Conservation (phyloP, 2,113 vertebrate species). For the Thamnaconus septentrionalis region DNA sequence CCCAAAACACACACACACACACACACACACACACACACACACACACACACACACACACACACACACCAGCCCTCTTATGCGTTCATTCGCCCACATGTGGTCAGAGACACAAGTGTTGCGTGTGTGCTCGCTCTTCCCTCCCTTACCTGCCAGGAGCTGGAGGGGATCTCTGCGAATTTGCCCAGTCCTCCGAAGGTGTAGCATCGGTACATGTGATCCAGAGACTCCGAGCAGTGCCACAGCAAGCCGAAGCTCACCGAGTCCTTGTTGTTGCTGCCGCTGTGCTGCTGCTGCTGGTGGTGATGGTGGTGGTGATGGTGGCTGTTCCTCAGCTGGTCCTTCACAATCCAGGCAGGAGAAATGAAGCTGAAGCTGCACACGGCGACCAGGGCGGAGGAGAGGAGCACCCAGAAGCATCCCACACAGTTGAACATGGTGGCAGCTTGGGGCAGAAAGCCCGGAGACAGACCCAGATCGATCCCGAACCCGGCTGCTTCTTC, state of each 20-base stretch:
- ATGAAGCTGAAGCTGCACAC: constrained; percentile 86
- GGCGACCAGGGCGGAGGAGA: constrained; percentile 83
- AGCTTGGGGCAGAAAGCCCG: constrained; percentile 72
- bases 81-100: constrained; percentile 23
- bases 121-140: constrained; percentile 1
- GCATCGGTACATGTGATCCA: constrained; percentile 79
- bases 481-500: constrained; percentile 70
- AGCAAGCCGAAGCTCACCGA: constrained; percentile 85
- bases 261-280: constrained; percentile 64
- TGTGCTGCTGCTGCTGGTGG: constrained; percentile 21
- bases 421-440: constrained; percentile 86
- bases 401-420: constrained; percentile 87
- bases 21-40: no score
- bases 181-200: constrained; percentile 83
- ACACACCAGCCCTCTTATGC: background rate
- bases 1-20: no score
- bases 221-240: constrained; percentile 85
- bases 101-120: background rate
- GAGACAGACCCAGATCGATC: constrained; percentile 66
- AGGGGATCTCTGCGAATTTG: constrained; percentile 85
- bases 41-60: background rate
- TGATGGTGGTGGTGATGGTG: constrained; percentile 29
- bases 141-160: constrained; percentile 88
- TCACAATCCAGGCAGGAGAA: constrained; percentile 87
- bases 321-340: constrained; percentile 71